phyloP scores from a whole-genome alignment of 2,888 invertebrate species.

The Tinea trinotella region DNA sequence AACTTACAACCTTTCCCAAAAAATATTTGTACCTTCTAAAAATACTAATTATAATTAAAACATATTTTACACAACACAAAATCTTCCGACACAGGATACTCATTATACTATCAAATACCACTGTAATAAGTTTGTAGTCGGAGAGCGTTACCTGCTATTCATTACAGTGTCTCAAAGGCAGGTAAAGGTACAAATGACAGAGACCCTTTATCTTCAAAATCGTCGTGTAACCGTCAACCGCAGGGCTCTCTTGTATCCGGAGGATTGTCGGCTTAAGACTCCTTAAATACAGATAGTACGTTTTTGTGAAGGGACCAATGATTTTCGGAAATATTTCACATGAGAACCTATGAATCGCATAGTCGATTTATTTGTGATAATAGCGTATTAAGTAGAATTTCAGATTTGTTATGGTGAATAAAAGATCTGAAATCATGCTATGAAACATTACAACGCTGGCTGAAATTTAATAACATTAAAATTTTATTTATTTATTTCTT shows the following conservation, averaged over 20 bases:
- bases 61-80: background rate
- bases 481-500: too few species aligned
- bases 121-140: background rate
- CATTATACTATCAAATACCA: constrained; percentile 9
- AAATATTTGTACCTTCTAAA: background rate
- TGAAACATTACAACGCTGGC: too few species aligned
- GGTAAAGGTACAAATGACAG: constrained; percentile 17
- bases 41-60: background rate
- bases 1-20: background rate
- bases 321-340: too few species aligned
- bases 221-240: constrained; percentile 13
- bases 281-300: constrained; percentile 1
- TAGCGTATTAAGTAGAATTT: too few species aligned
- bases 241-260: constrained; percentile 6
- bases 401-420: too few species aligned
- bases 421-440: too few species aligned
- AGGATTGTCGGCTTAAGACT: constrained; percentile 14
- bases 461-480: too few species aligned
- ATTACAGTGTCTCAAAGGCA: constrained; percentile 4
- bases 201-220: constrained; percentile 11
- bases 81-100: background rate
- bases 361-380: background rate
- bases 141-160: background rate
- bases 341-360: too few species aligned
- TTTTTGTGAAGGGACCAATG: background rate